Conservation (phyloP, 1,140 invertebrate species). For the Latrodectus geometricus region DNA sequence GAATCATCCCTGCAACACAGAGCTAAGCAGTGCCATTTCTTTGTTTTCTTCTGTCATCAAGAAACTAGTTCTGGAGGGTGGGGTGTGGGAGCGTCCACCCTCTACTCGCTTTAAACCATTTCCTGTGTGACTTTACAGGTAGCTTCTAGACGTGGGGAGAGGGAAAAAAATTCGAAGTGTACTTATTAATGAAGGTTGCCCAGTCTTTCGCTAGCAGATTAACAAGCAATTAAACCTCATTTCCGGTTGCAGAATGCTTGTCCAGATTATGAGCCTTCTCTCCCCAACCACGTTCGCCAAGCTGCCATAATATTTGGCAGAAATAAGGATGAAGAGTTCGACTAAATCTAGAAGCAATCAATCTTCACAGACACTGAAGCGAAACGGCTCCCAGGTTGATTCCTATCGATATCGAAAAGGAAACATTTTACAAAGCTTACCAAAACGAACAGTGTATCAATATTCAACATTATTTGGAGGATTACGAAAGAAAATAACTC, state of each 20-base stretch:
- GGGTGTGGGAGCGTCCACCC: background rate
- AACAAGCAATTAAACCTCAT: conserved; percentile 51
- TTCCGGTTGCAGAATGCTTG: conserved; percentile 10
- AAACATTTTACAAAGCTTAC: too few species aligned
- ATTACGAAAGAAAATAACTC: too few species aligned
- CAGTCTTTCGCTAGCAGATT: conserved; percentile 26
- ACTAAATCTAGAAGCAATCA: too few species aligned
- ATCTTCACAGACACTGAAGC: too few species aligned
- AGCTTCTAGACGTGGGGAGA: conserved; percentile 23
- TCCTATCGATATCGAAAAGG: too few species aligned
- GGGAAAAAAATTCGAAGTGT: background rate
- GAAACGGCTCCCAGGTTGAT: too few species aligned
- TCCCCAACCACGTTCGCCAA: background rate
- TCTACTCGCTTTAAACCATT: conserved; percentile 20
- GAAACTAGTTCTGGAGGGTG: conserved; percentile 14
- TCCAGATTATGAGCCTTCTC: background rate
- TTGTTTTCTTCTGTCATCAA: conserved; percentile 49
- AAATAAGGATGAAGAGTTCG: background rate
- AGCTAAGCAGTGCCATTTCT: background rate
- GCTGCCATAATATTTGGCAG: background rate
- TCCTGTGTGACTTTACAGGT: conserved; percentile 37
- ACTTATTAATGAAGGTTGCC: conserved; percentile 37
- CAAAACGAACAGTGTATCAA: too few species aligned
- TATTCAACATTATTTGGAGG: too few species aligned
- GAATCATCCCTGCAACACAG: background rate